Base-by-base conservation (phyloP, 2,797 vertebrate genomes). In the Paedocypris micromegethes region DNA sequence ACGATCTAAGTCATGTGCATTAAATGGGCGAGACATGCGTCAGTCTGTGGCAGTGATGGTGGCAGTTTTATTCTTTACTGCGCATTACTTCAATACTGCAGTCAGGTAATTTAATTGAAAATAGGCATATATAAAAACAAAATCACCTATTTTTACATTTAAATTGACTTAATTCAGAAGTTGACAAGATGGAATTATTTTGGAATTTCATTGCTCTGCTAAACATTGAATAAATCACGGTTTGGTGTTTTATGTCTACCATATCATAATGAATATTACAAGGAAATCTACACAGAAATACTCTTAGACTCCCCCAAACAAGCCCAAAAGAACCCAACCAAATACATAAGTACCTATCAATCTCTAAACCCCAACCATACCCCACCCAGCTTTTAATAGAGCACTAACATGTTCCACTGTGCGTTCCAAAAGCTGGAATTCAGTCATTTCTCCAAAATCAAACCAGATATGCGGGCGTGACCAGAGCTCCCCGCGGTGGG, bases 351-450 rank as follows among this genome's bases (percentile, higher is more conserved):
- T 64, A 66, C 52, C 59, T 69, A 64, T 59, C 69, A 62, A 45
- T 70, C 58, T 57, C 59, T 78, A 63, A 54, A 58, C 69, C 73
- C 75, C 69, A 70, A 64, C 66, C 75, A 71, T 64, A 58, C 81
- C 79, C 79, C 80, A 82, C 81, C 80, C 78, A 81, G 78, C 77
- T 79, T 84, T 87, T 88, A 85, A 88, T 72, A 80, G 68, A 70
- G 66, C 59, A 23, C 68, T 9, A 74, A 74, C 72, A 66, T 78
- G 73, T 80, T 81, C 80, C 79, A 63, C 48, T 73, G 70, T 73
- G 79, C 74, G 82, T 81, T 82, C 79, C 83, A 83, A 62, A 80
- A 66, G 63, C 80, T 80, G 82, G 81, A 86, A 84, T 84, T 80
- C 70, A 51, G 67, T 58, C 38, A 81, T 82, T 87, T 73, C 63